Percentiles rank a stretch among this genome's conserved stretches.
phyloP scores from a whole-genome alignment of 2,888 invertebrate species.

The Steromphala cineraria region DNA sequence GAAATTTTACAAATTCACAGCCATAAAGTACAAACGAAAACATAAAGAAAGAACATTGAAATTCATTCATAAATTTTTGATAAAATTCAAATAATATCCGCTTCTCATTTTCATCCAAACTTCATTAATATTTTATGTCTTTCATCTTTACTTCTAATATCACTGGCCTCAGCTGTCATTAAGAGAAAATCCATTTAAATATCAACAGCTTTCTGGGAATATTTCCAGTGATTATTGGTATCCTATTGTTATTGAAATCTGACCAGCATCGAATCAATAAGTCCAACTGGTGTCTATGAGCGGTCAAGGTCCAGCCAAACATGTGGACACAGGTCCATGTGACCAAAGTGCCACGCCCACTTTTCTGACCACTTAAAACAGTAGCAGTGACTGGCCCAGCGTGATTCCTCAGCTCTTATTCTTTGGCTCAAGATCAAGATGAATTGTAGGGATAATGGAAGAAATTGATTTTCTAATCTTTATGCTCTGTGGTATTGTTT shows the following conservation, averaged over 20 bases:
- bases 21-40: too few relatives aligned
- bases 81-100: too few relatives aligned
- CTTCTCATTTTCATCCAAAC: too few relatives aligned
- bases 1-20: too few relatives aligned
- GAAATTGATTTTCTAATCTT: background rate
- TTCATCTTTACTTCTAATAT: background rate
- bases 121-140: background rate
- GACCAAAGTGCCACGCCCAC: too few relatives aligned
- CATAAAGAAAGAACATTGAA: too few relatives aligned
- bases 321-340: too few relatives aligned
- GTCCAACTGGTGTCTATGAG: background rate
- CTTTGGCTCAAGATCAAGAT: background rate
- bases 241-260: background rate
- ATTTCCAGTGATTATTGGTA: background rate
- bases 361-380: background rate
- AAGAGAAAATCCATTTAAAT: background rate
- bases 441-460: background rate
- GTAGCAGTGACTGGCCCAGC: background rate
- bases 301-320: background rate
- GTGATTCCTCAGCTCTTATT: background rate
- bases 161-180: background rate
- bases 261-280: background rate
- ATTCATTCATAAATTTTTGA: too few relatives aligned
- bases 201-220: background rate
- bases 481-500: slow-evolving; percentile 1